A percentile compares a stretch with the other conserved stretches of the same genome.
Conservation (phyloP, 2,888 invertebrate genomes). For the Tetranychus truncatus region DNA sequence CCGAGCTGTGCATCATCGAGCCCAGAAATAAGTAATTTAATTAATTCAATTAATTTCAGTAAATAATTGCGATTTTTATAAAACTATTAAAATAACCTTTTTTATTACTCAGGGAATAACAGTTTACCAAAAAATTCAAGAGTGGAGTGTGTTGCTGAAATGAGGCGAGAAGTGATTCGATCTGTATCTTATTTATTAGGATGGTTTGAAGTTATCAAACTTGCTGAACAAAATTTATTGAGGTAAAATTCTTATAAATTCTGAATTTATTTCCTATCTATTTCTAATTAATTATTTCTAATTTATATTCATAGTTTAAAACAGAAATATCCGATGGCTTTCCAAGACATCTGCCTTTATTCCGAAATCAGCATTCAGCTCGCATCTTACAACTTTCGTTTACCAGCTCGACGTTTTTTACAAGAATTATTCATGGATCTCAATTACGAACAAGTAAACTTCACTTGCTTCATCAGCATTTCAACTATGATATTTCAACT, state of each 20-base stretch:
- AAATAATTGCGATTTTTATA: not conserved
- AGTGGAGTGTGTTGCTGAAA: not conserved
- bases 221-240: conserved; percentile 61
- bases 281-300: not conserved
- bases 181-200: conserved; percentile 4
- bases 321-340: conserved; percentile 39
- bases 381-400: conserved; percentile 57
- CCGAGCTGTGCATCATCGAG: conserved; percentile 1
- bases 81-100: not conserved
- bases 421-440: conserved; percentile 83
- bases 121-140: conserved; percentile 4
- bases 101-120: not conserved
- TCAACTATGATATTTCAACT: not conserved
- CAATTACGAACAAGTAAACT: conserved; percentile 41
- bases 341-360: conserved; percentile 69
- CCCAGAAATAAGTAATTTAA: not conserved
- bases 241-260: conserved; percentile 32
- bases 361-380: conserved; percentile 69
- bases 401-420: conserved; percentile 63
- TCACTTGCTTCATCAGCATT: not conserved
- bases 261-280: not conserved
- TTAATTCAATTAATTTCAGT: not conserved
- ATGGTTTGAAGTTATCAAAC: conserved; percentile 40
- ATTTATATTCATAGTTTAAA: conserved; percentile 32
- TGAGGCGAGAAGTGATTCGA: conserved; percentile 6